phyloP scores from a whole-genome alignment of 2,888 invertebrate species.

The Drosophila colorata region DNA sequence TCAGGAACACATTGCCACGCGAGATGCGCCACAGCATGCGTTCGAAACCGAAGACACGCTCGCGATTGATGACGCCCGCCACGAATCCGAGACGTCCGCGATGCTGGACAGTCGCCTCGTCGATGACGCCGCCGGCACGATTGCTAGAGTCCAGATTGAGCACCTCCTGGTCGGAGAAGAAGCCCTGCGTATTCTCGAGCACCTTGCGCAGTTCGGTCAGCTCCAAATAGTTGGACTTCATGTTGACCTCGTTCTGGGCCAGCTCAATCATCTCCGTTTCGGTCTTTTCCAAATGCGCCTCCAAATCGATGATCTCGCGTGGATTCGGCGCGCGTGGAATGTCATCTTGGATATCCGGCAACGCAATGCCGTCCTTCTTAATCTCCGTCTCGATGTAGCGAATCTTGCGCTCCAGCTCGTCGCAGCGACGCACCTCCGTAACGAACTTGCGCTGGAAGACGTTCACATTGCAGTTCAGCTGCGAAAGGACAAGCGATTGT shows the following conservation, averaged over 20 bases:
- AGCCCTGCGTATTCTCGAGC: constrained; percentile 94
- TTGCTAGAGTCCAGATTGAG: constrained; percentile 87
- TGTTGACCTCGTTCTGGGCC: constrained; percentile 96
- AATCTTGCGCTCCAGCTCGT: constrained; percentile 93
- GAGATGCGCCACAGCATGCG: constrained; percentile 95
- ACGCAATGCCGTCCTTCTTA: constrained; percentile 90
- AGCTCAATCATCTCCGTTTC: constrained; percentile 98
- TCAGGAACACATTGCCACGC: constrained; percentile 94
- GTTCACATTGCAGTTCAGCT: constrained; percentile 93
- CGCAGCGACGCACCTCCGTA: constrained; percentile 93
- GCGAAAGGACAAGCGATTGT: constrained; percentile 29
- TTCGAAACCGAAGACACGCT: constrained; percentile 94
- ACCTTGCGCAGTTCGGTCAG: constrained; percentile 97
- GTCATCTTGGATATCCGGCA: constrained; percentile 89
- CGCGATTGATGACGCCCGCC: constrained; percentile 93
- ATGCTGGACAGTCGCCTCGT: constrained; percentile 75
- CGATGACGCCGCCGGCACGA: constrained; percentile 89
- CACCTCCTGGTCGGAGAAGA: constrained; percentile 85
- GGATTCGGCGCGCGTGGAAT: constrained; percentile 91
- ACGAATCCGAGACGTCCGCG: constrained; percentile 89
- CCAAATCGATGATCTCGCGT: constrained; percentile 91
- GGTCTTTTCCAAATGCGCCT: constrained; percentile 97
- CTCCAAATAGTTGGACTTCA: constrained; percentile 97
- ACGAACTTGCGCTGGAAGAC: constrained; percentile 95
- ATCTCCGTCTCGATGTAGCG: constrained; percentile 93